phyloP scores from a whole-genome alignment of 1,140 invertebrate genomes.

The Proales similis region DNA sequence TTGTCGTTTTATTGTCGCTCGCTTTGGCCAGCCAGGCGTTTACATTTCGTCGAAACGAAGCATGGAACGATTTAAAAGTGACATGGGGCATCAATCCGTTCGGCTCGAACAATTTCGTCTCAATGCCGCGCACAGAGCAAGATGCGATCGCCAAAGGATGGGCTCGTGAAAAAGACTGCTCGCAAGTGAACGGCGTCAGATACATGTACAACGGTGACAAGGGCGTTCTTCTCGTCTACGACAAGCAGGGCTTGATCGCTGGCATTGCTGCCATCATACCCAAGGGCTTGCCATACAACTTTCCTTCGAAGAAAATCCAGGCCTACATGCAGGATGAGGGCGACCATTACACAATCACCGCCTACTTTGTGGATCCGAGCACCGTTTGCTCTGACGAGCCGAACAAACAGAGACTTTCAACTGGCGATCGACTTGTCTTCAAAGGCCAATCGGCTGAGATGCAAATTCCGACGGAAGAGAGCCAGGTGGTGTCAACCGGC shows the following conservation, averaged over 20 bases:
- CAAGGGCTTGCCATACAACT: slow-evolving; percentile 27
- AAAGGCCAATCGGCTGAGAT: slow-evolving; percentile 39
- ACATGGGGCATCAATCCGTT: slow-evolving; percentile 38
- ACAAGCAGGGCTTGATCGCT: slow-evolving; percentile 47
- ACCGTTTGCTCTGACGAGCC: slow-evolving; percentile 6
- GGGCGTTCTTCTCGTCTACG: slow-evolving; percentile 45
- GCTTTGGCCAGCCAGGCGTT: slow-evolving; percentile 2
- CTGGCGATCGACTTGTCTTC: slow-evolving; percentile 20
- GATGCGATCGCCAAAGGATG: slow-evolving; percentile 28
- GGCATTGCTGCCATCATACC: slow-evolving; percentile 40
- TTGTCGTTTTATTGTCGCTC: not conserved
- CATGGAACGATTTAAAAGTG: slow-evolving; percentile 35
- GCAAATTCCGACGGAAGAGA: slow-evolving; percentile 41
- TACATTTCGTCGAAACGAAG: slow-evolving; percentile 6
- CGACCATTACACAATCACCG: slow-evolving; percentile 30
- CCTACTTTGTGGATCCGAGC: slow-evolving; percentile 38
- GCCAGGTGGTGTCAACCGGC: slow-evolving; percentile 39
- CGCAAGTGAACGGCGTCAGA: slow-evolving; percentile 42
- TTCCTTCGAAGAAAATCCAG: slow-evolving; percentile 30
- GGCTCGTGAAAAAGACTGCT: slow-evolving; percentile 12
- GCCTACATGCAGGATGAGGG: slow-evolving; percentile 32
- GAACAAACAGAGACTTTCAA: not conserved
- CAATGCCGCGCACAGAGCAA: slow-evolving; percentile 1
- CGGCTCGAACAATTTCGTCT: slow-evolving; percentile 6
- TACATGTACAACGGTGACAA: slow-evolving; percentile 45